phyloP scores from a whole-genome alignment of 2,113 vertebrate genomes.

The Zeus faber region DNA sequence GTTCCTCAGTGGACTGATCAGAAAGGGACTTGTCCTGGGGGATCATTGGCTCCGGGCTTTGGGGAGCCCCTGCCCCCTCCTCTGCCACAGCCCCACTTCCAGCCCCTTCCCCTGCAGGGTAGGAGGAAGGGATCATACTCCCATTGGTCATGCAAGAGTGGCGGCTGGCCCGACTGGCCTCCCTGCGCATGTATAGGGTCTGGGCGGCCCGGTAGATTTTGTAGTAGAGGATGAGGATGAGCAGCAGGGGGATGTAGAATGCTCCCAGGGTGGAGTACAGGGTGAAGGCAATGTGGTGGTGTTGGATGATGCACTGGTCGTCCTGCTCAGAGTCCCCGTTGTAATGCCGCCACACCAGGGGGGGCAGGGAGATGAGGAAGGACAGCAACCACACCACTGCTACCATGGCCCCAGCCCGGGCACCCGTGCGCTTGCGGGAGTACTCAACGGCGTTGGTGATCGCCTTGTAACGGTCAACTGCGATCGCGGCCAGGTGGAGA shows the following conservation, averaged over 20 bases:
- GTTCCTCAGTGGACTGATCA: slow-evolving; percentile 83
- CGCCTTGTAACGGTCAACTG: slow-evolving; percentile 90
- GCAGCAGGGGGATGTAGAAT: slow-evolving; percentile 91
- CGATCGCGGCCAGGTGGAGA: slow-evolving; percentile 92
- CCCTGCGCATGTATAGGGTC: slow-evolving; percentile 89
- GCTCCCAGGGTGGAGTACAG: slow-evolving; percentile 95
- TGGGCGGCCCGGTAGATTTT: slow-evolving; percentile 97
- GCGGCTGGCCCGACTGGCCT: slow-evolving; percentile 81
- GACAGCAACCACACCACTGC: slow-evolving; percentile 91
- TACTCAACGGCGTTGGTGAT: slow-evolving; percentile 96
- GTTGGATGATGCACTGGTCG: slow-evolving; percentile 91
- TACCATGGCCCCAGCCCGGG: slow-evolving; percentile 89
- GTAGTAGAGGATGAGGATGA: slow-evolving; percentile 98
- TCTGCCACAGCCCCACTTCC: slow-evolving; percentile 51
- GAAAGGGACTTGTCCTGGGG: slow-evolving; percentile 85
- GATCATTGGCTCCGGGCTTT: slow-evolving; percentile 73
- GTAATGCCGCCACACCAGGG: slow-evolving; percentile 90
- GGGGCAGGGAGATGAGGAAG: slow-evolving; percentile 91
- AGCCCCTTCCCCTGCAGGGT: slow-evolving; percentile 75
- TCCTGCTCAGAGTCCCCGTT: slow-evolving; percentile 69
- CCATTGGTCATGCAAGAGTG: slow-evolving; percentile 84
- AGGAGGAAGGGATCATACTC: slow-evolving; percentile 80
- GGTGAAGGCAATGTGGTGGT: slow-evolving; percentile 88
- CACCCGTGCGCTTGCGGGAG: slow-evolving; percentile 88
- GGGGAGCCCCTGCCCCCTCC: slow-evolving; percentile 57